phyloP scores from a whole-genome alignment of 2,113 vertebrate species.

The Rhodinocichla rosea region DNA sequence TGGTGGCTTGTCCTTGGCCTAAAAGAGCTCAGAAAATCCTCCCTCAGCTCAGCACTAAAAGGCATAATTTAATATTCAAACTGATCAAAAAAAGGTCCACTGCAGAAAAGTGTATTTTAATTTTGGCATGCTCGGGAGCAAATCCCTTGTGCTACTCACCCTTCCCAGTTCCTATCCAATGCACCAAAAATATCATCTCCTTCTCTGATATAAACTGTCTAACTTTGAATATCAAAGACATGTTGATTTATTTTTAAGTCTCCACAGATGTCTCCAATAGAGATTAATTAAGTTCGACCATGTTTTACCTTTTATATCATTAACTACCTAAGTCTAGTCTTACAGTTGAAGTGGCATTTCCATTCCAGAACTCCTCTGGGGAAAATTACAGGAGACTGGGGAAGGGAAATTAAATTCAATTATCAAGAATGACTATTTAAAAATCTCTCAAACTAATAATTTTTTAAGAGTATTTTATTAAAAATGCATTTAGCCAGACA shows the following conservation, averaged over 20 bases:
- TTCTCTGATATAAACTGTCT: not conserved
- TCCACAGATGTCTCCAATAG: not conserved
- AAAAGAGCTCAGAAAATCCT: not conserved
- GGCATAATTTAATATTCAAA: not conserved
- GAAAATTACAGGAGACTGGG: not conserved
- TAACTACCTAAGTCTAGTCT: not conserved
- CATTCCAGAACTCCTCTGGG: not conserved
- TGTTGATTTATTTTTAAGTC: accelerated
- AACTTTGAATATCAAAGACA: not conserved
- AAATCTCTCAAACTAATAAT: not conserved
- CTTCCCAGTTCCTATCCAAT: not conserved
- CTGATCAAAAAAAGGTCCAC: not conserved
- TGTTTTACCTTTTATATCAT: not conserved
- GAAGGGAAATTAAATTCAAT: not conserved
- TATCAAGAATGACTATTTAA: not conserved
- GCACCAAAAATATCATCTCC: not conserved
- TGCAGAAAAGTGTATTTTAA: accelerated
- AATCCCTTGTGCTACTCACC: not conserved
- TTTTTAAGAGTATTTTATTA: not conserved
- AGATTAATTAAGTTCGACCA: not conserved
- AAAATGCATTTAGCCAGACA: not conserved
- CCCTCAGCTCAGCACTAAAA: not conserved
- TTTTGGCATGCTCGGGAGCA: not conserved
- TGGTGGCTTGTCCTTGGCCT: not conserved
- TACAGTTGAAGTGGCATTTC: not conserved